A percentile compares a stretch with the other conserved stretches of the same genome.
Evolutionary conservation across 2,113 vertebrate genomes (phyloP).

Genomic region (Turdus rufiventris): DNA sequence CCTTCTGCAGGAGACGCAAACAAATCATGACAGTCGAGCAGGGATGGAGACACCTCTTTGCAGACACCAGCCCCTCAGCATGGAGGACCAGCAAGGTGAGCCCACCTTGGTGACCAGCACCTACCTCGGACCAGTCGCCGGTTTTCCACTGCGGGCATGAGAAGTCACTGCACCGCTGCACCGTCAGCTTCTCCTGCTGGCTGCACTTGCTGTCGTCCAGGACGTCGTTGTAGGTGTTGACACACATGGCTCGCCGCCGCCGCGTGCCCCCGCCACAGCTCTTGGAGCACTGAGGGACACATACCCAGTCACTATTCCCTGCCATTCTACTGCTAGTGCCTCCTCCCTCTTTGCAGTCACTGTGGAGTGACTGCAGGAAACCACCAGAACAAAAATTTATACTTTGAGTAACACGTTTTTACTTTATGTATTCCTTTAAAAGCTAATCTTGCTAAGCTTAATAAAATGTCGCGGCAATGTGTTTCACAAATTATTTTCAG

Average conservation of each 20-base stretch:
- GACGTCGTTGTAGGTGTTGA: slow-evolving; percentile 78
- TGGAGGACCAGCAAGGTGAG: neutral
- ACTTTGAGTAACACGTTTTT: neutral
- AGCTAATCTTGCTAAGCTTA: neutral
- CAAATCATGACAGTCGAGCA: neutral
- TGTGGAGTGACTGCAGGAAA: neutral
- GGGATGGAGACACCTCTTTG: neutral
- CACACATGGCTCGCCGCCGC: slow-evolving; percentile 84
- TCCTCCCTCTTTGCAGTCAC: neutral
- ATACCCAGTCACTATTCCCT: neutral
- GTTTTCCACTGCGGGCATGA: slow-evolving; percentile 91
- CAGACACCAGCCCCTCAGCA: neutral
- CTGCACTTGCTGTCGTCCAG: slow-evolving; percentile 89
- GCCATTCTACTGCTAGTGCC: neutral
- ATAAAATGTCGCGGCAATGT: neutral
- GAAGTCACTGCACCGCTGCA: slow-evolving; percentile 89
- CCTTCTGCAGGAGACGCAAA: neutral
- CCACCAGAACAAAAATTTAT: neutral
- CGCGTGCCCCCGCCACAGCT: slow-evolving; percentile 89
- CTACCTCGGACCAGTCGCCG: slow-evolving; percentile 95
- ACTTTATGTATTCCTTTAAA: slow-evolving; percentile 1
- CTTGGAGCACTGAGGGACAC: slow-evolving; percentile 85
- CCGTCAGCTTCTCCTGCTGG: slow-evolving; percentile 85
- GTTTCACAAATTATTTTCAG: neutral
- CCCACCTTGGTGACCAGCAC: neutral